Base-by-base conservation (phyloP, 1,140 invertebrate species). In the Euschistus heros region DNA sequence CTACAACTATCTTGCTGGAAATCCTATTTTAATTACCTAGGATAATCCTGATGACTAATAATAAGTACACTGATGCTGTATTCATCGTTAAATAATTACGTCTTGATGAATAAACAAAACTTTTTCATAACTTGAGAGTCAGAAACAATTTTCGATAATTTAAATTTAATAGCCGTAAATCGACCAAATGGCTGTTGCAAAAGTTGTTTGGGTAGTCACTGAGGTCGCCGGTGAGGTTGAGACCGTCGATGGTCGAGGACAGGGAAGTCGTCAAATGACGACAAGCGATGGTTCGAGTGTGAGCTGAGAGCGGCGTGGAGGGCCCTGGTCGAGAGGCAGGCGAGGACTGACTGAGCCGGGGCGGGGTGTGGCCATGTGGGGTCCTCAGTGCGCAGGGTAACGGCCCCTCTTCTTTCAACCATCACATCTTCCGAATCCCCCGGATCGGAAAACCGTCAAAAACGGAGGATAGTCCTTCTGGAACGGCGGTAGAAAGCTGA, bases 21-120 rank as follows among this genome's bases (percentile, higher is more conserved):
- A 37, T 50, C 22, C 22, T 50, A 6, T 50, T 50, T 18, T 50
- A 50, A 20, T 50, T 50, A 50, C 47, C 47, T 50, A 50, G n/a
- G 47, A 50, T 50, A 22, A 50, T 50, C 22, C n/a, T 50, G 22
- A 22, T 50, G n/a, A 50, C 22, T 18, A 50, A 22, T 7, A 20
- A 50, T 20, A 50, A n/a, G 47, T 50, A 50, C n/a, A 6, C 47
- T 50, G 47, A 50, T 50, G 47, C 47, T 18, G 22, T 50, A 50
- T 50, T 50, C n/a, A 50, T 22, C n/a, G 6, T 17, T 67, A 74
- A 66, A 59, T 60, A 54, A 22, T 18, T 50, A 20, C n/a, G 8
- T n/a, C 33, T 6, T 17, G 22, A 18, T 10, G 5, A n/a, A 2
- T 50, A 18, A 22, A 50, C n/a, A 50, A 14, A 18, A 50, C 47